A percentile compares a stretch with the other conserved stretches of the same genome.
phyloP scores from a whole-genome alignment of 2,888 invertebrate genomes.

The Drosophila ustulata region DNA sequence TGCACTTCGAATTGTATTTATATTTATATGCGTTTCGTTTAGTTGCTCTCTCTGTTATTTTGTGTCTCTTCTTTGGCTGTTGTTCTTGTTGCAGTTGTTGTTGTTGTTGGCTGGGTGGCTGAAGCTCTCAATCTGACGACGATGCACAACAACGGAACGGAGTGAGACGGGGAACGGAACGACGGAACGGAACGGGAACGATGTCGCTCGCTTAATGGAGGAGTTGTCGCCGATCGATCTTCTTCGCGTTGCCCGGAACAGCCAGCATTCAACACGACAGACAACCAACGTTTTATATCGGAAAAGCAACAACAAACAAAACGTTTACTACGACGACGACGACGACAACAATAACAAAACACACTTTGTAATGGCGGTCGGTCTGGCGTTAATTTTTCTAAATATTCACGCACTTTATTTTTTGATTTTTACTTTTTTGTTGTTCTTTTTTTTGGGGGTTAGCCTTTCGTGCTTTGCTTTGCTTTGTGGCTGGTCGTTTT shows the following conservation, averaged over 20 bases:
- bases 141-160: conserved; percentile 54
- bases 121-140: conserved; percentile 53
- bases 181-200: conserved; percentile 22
- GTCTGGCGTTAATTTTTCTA: conserved; percentile 75
- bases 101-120: conserved; percentile 41
- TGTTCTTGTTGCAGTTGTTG: neutral
- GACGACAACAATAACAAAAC: conserved; percentile 64
- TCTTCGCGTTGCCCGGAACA: conserved; percentile 52
- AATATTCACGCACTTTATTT: conserved; percentile 66
- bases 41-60: conserved; percentile 43
- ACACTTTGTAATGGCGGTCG: conserved; percentile 52
- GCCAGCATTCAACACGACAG: conserved; percentile 57
- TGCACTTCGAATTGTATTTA: conserved; percentile 58
- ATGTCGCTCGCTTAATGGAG: conserved; percentile 59
- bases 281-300: conserved; percentile 10
- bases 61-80: conserved; percentile 42
- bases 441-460: conserved; percentile 46
- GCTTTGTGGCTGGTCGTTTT: conserved; percentile 66
- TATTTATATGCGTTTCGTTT: conserved; percentile 52
- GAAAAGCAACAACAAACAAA: conserved; percentile 47
- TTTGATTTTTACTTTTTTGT: conserved; percentile 27
- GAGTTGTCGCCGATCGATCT: conserved; percentile 62
- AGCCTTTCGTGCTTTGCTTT: conserved; percentile 71
- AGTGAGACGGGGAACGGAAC: conserved; percentile 31
- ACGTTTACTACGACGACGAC: conserved; percentile 50